Percentiles rank a stretch among this genome's conserved stretches.
phyloP scores from a whole-genome alignment of 1,140 invertebrate genomes.

The Drosophila pseudoananassae region DNA sequence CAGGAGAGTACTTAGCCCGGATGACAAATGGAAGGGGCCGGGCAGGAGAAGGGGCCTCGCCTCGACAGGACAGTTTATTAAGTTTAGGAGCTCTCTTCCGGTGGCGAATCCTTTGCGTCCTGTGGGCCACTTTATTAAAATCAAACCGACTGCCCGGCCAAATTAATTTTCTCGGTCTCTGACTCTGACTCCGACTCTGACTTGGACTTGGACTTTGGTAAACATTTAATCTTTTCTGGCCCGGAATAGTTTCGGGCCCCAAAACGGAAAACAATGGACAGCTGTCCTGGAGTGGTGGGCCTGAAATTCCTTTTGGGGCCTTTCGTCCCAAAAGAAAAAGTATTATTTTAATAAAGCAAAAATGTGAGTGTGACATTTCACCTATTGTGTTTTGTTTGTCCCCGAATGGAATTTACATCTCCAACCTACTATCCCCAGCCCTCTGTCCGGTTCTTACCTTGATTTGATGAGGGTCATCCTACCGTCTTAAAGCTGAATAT shows the following conservation, averaged over 20 bases:
- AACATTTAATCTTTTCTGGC: slow-evolving; percentile 68
- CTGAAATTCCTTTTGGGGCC: not conserved
- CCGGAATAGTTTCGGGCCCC: slow-evolving; percentile 30
- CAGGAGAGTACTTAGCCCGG: slow-evolving; percentile 61
- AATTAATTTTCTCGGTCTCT: slow-evolving; percentile 66
- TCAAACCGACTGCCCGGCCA: slow-evolving; percentile 69
- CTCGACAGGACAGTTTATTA: slow-evolving; percentile 64
- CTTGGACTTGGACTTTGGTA: slow-evolving; percentile 30
- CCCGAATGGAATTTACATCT: slow-evolving; percentile 23
- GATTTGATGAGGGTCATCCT: slow-evolving; percentile 52
- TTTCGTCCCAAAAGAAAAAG: slow-evolving; percentile 4
- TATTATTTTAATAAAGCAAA: slow-evolving; percentile 79
- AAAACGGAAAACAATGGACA: slow-evolving; percentile 37
- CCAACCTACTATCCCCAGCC: no score
- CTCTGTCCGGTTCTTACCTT: slow-evolving; percentile 1
- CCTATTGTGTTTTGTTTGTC: slow-evolving; percentile 49
- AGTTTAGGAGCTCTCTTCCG: slow-evolving; percentile 41
- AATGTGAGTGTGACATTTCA: slow-evolving; percentile 78
- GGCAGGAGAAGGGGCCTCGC: not conserved
- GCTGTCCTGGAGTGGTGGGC: slow-evolving; percentile 45
- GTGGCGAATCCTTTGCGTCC: slow-evolving; percentile 29
- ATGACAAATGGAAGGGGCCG: slow-evolving; percentile 61
- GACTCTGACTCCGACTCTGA: no score
- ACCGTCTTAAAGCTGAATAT: slow-evolving; percentile 48
- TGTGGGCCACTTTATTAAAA: slow-evolving; percentile 76